phyloP scores from a whole-genome alignment of 2,797 vertebrate genomes.

The Chelon labrosus region DNA sequence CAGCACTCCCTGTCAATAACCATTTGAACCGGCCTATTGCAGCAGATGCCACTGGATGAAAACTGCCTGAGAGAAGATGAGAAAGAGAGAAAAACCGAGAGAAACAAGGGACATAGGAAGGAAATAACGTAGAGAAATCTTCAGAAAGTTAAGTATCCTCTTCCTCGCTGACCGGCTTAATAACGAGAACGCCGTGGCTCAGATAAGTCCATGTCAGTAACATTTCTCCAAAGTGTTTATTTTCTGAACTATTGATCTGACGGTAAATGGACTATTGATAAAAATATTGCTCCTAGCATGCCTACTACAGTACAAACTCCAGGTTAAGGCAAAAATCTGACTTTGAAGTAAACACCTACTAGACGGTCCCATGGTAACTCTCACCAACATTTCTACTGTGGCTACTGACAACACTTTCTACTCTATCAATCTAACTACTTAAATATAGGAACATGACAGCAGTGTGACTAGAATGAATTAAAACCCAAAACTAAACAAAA shows the following conservation, averaged over 20 bases:
- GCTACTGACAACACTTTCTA: neutral
- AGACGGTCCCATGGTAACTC: neutral
- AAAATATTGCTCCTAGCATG: conserved; percentile 8
- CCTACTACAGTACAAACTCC: neutral
- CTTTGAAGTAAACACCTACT: neutral
- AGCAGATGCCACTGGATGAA: conserved; percentile 59
- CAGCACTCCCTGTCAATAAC: conserved; percentile 76
- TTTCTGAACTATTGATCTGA: conserved; percentile 36
- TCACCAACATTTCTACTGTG: neutral
- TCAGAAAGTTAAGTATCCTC: conserved; percentile 21
- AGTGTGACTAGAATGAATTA: neutral
- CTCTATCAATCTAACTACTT: neutral
- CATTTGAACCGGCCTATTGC: conserved; percentile 69
- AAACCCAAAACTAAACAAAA: neutral
- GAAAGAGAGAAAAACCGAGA: neutral
- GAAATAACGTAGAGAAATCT: conserved; percentile 23
- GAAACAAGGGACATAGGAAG: conserved; percentile 12
- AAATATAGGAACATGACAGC: neutral
- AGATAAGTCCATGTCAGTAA: conserved; percentile 2
- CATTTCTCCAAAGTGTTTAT: conserved; percentile 40
- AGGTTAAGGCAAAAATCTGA: neutral
- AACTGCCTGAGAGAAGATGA: conserved; percentile 46
- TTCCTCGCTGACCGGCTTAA: conserved; percentile 29
- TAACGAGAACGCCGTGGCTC: conserved; percentile 13
- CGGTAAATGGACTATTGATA: conserved; percentile 42